These are phyloP conservation scores for Dissostichus mawsoni DNA, from an alignment of 2,113 vertebrate species.

Conservation along the genomic window DNA sequence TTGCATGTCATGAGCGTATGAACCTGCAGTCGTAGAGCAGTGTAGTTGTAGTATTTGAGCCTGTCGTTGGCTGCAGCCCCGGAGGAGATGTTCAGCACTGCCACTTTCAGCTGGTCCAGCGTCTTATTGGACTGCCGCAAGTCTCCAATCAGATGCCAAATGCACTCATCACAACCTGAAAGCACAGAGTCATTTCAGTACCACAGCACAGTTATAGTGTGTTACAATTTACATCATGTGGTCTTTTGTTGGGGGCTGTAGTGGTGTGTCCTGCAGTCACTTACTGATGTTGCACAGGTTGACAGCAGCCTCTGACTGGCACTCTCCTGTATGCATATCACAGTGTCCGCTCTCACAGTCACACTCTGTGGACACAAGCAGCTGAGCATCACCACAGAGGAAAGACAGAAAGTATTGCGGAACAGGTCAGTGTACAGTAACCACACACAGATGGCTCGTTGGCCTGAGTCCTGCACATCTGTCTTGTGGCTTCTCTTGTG, in stretches of 20 bases:
- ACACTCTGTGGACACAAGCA: slow-evolving; percentile 85
- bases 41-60: slow-evolving; percentile 91
- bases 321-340: slow-evolving; percentile 92
- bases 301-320: slow-evolving; percentile 84
- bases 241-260: background rate
- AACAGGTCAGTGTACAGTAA: slow-evolving; percentile 19
- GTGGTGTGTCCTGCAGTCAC: slow-evolving; percentile 30
- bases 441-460: slow-evolving; percentile 35
- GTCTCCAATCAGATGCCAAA: slow-evolving; percentile 95
- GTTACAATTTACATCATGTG: background rate
- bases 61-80: slow-evolving; percentile 91
- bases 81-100: slow-evolving; percentile 91
- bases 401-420: background rate
- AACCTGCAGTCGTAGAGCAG: slow-evolving; percentile 86
- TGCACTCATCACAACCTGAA: slow-evolving; percentile 93
- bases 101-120: slow-evolving; percentile 88
- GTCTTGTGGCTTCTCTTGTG: slow-evolving; percentile 40
- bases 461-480: slow-evolving; percentile 60
- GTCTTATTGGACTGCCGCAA: slow-evolving; percentile 87
- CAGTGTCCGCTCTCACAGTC: slow-evolving; percentile 91
- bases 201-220: background rate
- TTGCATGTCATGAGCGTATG: background rate
- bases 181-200: background rate
- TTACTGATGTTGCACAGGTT: slow-evolving; percentile 85
- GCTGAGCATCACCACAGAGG: slow-evolving; percentile 12